A percentile compares a stretch with the other conserved stretches of the same genome.
Evolutionary conservation across 30 jellyfish, hydroid and myxozoan species (phyloP).

Genomic region (Chrysaora quinquecirrha): DNA sequence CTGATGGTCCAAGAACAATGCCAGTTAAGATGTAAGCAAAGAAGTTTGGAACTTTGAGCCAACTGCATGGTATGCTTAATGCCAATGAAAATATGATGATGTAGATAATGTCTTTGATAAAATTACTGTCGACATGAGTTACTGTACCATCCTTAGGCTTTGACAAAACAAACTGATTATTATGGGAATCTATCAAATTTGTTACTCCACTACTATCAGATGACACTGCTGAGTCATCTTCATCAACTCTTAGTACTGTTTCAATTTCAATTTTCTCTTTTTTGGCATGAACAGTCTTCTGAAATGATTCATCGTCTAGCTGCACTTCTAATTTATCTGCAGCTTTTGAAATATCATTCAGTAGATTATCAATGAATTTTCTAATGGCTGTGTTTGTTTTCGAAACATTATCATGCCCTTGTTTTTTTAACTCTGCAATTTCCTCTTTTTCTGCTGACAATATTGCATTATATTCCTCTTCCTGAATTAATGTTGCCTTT

Average conservation of each 20-base stretch:
- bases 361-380: constrained; percentile 64
- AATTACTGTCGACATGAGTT: constrained; percentile 89
- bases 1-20: constrained; percentile 95
- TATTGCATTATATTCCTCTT: constrained; percentile 80
- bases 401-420: constrained; percentile 42
- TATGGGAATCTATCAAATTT: constrained; percentile 85
- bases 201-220: constrained; percentile 84
- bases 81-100: constrained; percentile 65
- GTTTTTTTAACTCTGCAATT: constrained; percentile 52
- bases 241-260: constrained; percentile 84
- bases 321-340: constrained; percentile 89
- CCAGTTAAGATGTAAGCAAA: constrained; percentile 93
- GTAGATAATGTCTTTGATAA: constrained; percentile 79
- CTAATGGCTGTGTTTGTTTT: constrained; percentile 55
- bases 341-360: constrained; percentile 80
- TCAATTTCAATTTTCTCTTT: constrained; percentile 71
- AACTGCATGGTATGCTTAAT: constrained; percentile 74
- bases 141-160: constrained; percentile 93
- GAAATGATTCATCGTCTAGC: constrained; percentile 83
- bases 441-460: constrained; percentile 81
- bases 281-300: constrained; percentile 49
- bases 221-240: constrained; percentile 41
- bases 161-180: constrained; percentile 88
- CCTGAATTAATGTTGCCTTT: constrained; percentile 85
- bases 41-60: constrained; percentile 79